phyloP scores from a whole-genome alignment of 2,113 vertebrate genomes.

The Chascanopsetta lugubris region DNA sequence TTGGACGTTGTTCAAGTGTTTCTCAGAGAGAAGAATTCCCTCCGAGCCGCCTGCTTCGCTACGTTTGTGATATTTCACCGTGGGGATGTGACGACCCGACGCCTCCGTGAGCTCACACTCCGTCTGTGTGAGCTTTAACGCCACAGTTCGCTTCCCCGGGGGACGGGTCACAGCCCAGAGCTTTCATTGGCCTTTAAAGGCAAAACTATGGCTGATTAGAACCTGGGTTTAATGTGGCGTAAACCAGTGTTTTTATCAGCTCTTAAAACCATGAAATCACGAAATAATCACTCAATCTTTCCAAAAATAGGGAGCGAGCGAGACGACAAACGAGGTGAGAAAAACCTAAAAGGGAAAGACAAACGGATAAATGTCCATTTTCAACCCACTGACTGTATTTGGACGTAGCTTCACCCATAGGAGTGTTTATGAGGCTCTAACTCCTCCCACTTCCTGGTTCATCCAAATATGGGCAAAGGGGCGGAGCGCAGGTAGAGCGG shows the following conservation, averaged over 20 bases:
- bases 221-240: not conserved
- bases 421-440: no score
- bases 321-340: no score
- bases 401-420: no score
- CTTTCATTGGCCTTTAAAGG: conserved; percentile 21
- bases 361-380: no score
- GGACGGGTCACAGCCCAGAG: not conserved
- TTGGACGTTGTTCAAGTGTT: conserved; percentile 42
- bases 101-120: not conserved
- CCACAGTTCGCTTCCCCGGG: not conserved
- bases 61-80: conserved; percentile 30
- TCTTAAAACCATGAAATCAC: not conserved
- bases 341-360: no score
- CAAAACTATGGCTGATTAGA: not conserved
- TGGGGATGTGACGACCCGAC: conserved; percentile 23
- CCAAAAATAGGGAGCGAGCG: conserved; percentile 25
- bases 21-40: conserved; percentile 51
- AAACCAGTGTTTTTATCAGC: not conserved
- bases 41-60: conserved; percentile 4
- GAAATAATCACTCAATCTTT: conserved; percentile 1
- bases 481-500: no score
- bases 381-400: no score
- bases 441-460: no score
- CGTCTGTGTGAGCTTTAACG: no score
- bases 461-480: no score